phyloP scores from a whole-genome alignment of 2,797 vertebrate species.

The Manis pentadactyla region DNA sequence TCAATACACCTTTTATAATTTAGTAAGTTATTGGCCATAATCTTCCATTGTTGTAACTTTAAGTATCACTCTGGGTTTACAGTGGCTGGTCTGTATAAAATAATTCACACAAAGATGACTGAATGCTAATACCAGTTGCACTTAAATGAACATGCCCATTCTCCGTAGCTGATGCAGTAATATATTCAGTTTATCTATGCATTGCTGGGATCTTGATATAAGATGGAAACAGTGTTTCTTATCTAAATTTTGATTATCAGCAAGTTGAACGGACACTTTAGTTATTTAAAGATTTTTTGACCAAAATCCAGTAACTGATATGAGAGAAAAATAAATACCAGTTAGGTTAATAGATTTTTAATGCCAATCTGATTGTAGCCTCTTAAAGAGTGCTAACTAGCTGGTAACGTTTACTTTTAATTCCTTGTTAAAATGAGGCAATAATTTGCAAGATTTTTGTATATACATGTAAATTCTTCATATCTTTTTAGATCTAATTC shows the following conservation, averaged over 20 bases:
- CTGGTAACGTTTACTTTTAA: conserved; percentile 92
- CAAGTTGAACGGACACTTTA: conserved; percentile 90
- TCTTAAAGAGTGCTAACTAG: conserved; percentile 86
- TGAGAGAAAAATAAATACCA: conserved; percentile 86
- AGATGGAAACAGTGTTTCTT: conserved; percentile 86
- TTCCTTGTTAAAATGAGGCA: conserved; percentile 96
- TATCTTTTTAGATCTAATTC: conserved; percentile 91
- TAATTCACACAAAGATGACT: conserved; percentile 84
- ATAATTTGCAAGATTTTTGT: conserved; percentile 98
- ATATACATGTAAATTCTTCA: conserved; percentile 90
- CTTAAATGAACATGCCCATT: conserved; percentile 88
- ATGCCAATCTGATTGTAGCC: conserved; percentile 84
- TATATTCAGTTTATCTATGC: conserved; percentile 97
- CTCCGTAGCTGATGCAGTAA: conserved; percentile 92
- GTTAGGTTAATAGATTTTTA: conserved; percentile 86
- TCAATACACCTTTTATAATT: conserved; percentile 81
- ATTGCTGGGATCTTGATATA: conserved; percentile 91
- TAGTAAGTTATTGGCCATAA: conserved; percentile 84
- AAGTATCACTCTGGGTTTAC: conserved; percentile 85
- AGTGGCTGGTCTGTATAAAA: conserved; percentile 85
- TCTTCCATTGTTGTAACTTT: conserved; percentile 81
- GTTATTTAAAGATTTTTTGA: conserved; percentile 89
- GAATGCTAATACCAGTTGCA: conserved; percentile 89
- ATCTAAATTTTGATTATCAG: conserved; percentile 89
- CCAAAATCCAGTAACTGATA: conserved; percentile 89